phyloP scores from a whole-genome alignment of 2,888 invertebrate genomes.

The Caenorhabditis sp. region DNA sequence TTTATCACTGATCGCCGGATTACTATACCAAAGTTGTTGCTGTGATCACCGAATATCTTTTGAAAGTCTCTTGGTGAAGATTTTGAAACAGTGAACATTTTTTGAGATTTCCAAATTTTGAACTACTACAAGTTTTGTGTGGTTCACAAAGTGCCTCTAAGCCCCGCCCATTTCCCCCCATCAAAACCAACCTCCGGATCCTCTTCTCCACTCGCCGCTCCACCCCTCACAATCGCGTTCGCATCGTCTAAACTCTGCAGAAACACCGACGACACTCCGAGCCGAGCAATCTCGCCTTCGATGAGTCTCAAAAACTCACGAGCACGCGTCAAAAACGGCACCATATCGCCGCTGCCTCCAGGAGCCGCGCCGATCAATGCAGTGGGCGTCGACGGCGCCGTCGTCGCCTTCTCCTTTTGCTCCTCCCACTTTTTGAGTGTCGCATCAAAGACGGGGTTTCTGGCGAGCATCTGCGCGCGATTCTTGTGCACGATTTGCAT shows the following conservation, averaged over 20 bases:
- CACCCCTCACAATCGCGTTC: slow-evolving; percentile 65
- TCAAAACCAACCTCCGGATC: slow-evolving; percentile 43
- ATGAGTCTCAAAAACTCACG: slow-evolving; percentile 72
- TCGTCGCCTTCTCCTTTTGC: slow-evolving; percentile 86
- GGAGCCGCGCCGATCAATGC: slow-evolving; percentile 65
- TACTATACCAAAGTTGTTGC: no score
- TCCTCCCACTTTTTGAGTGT: slow-evolving; percentile 93
- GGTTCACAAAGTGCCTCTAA: neutral
- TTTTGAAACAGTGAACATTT: neutral
- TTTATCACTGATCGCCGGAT: no score
- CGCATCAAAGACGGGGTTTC: slow-evolving; percentile 93
- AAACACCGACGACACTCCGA: slow-evolving; percentile 72
- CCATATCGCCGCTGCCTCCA: slow-evolving; percentile 25
- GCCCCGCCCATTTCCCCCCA: neutral
- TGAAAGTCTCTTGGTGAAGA: no score
- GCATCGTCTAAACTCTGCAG: slow-evolving; percentile 72
- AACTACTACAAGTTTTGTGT: no score
- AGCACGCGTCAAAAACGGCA: slow-evolving; percentile 69
- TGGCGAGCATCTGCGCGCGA: slow-evolving; percentile 95
- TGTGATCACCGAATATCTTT: no score
- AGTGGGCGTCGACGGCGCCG: slow-evolving; percentile 70
- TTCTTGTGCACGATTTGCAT: slow-evolving; percentile 97
- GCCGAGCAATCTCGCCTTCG: slow-evolving; percentile 73
- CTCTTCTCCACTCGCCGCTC: slow-evolving; percentile 57
- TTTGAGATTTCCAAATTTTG: neutral